Evolutionary conservation across 1,140 invertebrate species (phyloP), one percentile per base, ranked within the genome.

Genomic region (Hetaerina americana): DNA sequence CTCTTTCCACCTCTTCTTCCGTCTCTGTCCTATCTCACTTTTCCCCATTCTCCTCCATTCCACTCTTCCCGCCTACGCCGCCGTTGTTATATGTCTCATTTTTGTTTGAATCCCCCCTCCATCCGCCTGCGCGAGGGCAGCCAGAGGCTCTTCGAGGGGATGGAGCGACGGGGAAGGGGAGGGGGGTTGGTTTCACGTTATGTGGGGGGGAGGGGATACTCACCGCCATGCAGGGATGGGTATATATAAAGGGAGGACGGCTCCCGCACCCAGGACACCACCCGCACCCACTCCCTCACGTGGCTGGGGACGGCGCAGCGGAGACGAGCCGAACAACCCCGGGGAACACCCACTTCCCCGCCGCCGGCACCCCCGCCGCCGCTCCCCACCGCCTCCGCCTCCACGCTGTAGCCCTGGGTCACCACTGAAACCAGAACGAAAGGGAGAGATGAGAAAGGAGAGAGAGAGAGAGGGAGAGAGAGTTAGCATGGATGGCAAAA

Each of bases 241-340:
- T 90, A 90, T 76, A 91, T 90, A 80, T 89, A 89, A 79, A 90
- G 89, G 66, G 86, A 84, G 66, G 86, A 84, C 27, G 89, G 87
- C 77, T 92, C 92, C 80, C 87, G 90, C 74, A 88, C 84, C 93
- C 93, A 95, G 26, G 90, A 89, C 66, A 92, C 90, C 27, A 94
- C 91, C 77, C 89, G 85, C 70, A 94, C 91, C 79, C 92, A 86
- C 78, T 93, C 90, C 79, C 88, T 89, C 74, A 93, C 90, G 79
- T 89, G 91, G 76, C 87, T 87, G 70, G 92, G 92, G 75, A 94
- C 87, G 75, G 89, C 85, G 81, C 92, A 94, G 78, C 89, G 87
- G 72, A 94, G 84, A 70, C 94, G 87, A 31, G 92, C 92, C 6
- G 92, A 92, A 80, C 90, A 92, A 70, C 91, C 91, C 76, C 88